Percentiles rank a stretch among this genome's conserved stretches.
Evolutionary conservation across 2,113 vertebrate species (phyloP).

Genomic region (Fulmarus glacialis): DNA sequence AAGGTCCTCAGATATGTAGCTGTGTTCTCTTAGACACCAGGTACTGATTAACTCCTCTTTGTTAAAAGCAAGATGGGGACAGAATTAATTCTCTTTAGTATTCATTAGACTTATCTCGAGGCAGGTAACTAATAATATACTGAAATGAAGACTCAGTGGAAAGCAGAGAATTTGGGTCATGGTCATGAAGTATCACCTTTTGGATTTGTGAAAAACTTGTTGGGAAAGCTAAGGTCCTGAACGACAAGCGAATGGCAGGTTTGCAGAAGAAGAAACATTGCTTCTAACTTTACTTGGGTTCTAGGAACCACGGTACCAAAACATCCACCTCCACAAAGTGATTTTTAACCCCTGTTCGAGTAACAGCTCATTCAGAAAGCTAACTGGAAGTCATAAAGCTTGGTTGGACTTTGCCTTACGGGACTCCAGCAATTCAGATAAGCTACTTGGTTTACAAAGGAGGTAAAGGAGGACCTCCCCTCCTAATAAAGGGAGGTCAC

Average conservation of each 20-base stretch:
- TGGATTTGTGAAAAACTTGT: not conserved
- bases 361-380: not conserved
- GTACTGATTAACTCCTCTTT: not conserved
- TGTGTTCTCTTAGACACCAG: not conserved
- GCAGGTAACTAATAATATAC: not conserved
- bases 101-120: not conserved
- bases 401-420: not conserved
- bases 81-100: not conserved
- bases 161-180: not conserved
- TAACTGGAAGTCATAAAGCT: not conserved
- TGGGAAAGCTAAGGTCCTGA: not conserved
- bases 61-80: not conserved
- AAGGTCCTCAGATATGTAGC: not conserved
- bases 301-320: not conserved
- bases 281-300: not conserved
- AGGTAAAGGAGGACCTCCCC: not conserved
- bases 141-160: not conserved
- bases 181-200: not conserved
- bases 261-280: not conserved
- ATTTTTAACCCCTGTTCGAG: not conserved
- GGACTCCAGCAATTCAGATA: not conserved
- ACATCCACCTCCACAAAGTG: not conserved
- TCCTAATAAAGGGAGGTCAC: not conserved
- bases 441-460: not conserved
- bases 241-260: not conserved